A percentile compares a stretch with the other conserved stretches of the same genome.
Conservation (phyloP, 2,797 vertebrate genomes). For the Neoniphon sammara region DNA sequence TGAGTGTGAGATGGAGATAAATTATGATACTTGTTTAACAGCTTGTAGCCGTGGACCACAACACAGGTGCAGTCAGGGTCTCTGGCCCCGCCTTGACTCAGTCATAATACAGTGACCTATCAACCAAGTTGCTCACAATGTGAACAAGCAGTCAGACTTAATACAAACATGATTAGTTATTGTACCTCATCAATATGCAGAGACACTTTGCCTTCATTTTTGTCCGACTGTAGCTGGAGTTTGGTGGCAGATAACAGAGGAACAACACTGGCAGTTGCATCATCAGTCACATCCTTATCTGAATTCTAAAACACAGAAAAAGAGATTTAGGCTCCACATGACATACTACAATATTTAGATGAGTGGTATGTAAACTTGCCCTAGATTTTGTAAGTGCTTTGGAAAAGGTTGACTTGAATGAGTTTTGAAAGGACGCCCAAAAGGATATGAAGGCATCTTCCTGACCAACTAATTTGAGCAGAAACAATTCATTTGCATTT, state of each 20-base stretch:
- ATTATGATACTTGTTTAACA: no score
- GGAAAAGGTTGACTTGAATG: no score
- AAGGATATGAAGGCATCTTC: no score
- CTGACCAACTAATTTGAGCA: no score
- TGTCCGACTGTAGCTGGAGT: neutral
- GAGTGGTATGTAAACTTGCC: neutral
- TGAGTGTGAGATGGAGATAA: no score
- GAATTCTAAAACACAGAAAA: neutral
- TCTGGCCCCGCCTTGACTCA: no score
- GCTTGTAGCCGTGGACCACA: no score
- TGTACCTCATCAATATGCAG: slow-evolving; percentile 37
- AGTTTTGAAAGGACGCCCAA: no score
- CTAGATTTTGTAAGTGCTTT: no score
- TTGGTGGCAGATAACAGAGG: neutral
- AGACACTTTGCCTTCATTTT: slow-evolving; percentile 17
- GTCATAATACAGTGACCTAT: no score
- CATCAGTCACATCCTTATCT: neutral
- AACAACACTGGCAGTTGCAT: neutral
- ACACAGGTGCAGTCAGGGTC: no score
- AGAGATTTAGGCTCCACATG: neutral
- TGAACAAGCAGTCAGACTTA: neutral
- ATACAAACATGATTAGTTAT: neutral
- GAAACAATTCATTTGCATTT: no score
- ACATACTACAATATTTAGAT: neutral
- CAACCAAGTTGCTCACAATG: neutral